These are phyloP conservation scores for Tenthredo amoena DNA, from an alignment of 2,888 invertebrate species.

Conservation along the genomic window DNA sequence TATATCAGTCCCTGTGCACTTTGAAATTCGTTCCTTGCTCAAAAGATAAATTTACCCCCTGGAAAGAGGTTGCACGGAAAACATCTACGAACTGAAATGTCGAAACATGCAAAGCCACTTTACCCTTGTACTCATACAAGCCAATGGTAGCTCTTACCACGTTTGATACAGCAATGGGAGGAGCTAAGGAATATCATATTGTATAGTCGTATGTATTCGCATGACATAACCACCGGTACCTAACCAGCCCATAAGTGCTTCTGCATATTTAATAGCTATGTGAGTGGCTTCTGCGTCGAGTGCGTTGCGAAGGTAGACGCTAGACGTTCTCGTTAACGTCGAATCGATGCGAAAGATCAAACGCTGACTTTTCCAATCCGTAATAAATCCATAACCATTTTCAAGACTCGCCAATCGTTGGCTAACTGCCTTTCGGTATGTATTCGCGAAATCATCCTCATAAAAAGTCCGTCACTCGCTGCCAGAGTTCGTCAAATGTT, in stretches of 20 bases:
- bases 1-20: conserved; percentile 27
- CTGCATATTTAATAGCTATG: conserved; percentile 44
- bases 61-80: conserved; percentile 44
- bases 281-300: conserved; percentile 42
- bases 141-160: conserved; percentile 37
- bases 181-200: conserved; percentile 27
- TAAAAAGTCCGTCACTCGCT: background rate
- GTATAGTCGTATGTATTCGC: conserved; percentile 32
- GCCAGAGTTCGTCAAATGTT: background rate
- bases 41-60: conserved; percentile 40
- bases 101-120: conserved; percentile 53
- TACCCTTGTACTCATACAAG: conserved; percentile 37
- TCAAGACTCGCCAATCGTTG: background rate
- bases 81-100: conserved; percentile 46
- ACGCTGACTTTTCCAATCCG: background rate
- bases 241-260: conserved; percentile 43
- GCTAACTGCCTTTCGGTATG: background rate
- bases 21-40: conserved; percentile 7
- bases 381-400: background rate
- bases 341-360: conserved; percentile 7
- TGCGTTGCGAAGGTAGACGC: background rate
- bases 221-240: conserved; percentile 36
- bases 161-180: conserved; percentile 1
- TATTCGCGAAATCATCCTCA: too few species aligned
- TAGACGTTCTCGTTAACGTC: conserved; percentile 12